These are phyloP conservation scores for Macrobrachium nipponense DNA, from an alignment of 1,140 invertebrate species.

Conservation along the genomic window DNA sequence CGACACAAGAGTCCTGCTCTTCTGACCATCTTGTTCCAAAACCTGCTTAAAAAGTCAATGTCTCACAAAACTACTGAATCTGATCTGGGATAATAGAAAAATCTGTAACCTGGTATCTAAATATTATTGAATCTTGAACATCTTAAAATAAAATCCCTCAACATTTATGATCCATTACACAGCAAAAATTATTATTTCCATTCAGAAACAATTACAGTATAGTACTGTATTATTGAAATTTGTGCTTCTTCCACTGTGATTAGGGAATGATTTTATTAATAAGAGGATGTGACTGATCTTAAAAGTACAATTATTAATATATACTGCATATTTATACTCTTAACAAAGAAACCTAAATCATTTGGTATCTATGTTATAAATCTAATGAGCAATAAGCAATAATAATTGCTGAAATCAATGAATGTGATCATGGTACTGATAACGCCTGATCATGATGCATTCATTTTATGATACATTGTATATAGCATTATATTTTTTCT, in stretches of 20 bases:
- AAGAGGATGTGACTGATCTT: no score
- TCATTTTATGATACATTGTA: slow-evolving; percentile 15
- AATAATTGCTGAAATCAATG: slow-evolving; percentile 22
- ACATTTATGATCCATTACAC: no score
- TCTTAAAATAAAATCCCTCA: no score
- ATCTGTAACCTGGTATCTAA: slow-evolving; percentile 41
- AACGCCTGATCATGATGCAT: slow-evolving; percentile 8
- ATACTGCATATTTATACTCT: no score
- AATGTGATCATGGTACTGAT: slow-evolving; percentile 1
- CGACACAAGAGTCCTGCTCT: slow-evolving; percentile 55
- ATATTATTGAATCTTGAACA: neutral
- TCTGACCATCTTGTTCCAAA: slow-evolving; percentile 31
- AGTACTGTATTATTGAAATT: no score
- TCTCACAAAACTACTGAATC: slow-evolving; percentile 35
- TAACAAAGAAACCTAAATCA: no score
- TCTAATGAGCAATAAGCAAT: slow-evolving; percentile 56
- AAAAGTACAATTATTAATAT: no score
- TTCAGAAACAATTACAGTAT: no score
- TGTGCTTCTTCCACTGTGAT: no score
- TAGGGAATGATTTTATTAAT: no score
- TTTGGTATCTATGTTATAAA: slow-evolving; percentile 7
- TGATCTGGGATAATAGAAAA: slow-evolving; percentile 33
- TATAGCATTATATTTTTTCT: no score
- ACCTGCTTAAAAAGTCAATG: slow-evolving; percentile 34
- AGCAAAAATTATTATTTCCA: no score